Evolutionary conservation across 2,797 vertebrate genomes (phyloP), one percentile per base, ranked within the genome.

Genomic region (Astyanax mexicanus): DNA sequence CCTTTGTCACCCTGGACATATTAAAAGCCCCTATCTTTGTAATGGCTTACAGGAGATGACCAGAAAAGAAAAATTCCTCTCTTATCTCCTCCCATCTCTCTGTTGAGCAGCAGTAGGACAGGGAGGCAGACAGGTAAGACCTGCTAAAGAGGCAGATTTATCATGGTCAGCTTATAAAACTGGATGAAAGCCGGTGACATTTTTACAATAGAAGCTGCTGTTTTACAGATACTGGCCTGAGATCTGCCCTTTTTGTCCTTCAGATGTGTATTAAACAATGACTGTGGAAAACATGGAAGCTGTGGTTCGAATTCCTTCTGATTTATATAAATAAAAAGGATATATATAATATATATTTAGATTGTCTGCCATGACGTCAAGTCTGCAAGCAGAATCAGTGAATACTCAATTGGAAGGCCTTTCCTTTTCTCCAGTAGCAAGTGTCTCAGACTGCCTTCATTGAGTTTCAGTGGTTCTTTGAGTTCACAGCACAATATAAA

Each of bases 1-100:
- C 35, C 37, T 62, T 23, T 62, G 19, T 23, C 60, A 42, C 60
- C 19, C 55, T 37, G 55, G 19, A 62, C 37, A 23, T 42, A 62
- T 62, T 42, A 62, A 38, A 62, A 62, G 21, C 35, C 37, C 13
- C 35, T 32, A 32, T 32, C 29, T 62, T 25, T 42, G 6, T 13
- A 35, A 12, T 23, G 37, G 19, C n/a, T 23, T 12, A 11, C 2
- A 35, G 57, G 15, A 37, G 57, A n/a, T n/a, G n/a, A 21, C 35
- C 3, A 15, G 17, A 21, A 32, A 37, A 10, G 35, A 23, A 42
- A 58, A 38, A 62, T 42, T 21, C 23, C 35, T 42, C n/a, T 23
- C 19, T 23, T 42, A 42, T 62, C 37, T 13, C 6, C 37, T 11
- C 60, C 27, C 45, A 35, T 23, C 65, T 67, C 51, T 51, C 25